These are phyloP conservation scores for Lophura swinhoii DNA, from an alignment of 2,797 vertebrate species.

Conservation along the genomic window DNA sequence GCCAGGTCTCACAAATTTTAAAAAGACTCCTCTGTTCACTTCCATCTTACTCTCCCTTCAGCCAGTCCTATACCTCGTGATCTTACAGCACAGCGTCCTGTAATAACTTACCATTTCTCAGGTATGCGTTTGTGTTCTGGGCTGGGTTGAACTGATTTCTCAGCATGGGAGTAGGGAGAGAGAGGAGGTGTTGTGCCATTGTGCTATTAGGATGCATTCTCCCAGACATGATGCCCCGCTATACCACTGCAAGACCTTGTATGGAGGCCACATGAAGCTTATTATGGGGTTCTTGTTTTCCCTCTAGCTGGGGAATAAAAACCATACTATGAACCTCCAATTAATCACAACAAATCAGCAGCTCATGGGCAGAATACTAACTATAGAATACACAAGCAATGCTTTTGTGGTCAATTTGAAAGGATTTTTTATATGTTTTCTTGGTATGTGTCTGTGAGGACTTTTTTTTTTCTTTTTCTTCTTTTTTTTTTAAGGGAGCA, in stretches of 20 bases:
- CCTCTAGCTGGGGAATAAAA: constrained; percentile 19
- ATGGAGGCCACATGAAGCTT: not conserved
- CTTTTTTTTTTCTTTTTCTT: not conserved
- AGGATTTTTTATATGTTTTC: not conserved
- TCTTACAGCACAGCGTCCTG: not conserved
- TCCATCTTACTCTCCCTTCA: not conserved
- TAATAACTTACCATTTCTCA: not conserved
- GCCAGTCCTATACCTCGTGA: fast-evolving
- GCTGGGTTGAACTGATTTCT: not conserved
- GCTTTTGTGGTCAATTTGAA: constrained; percentile 60
- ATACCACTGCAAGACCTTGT: fast-evolving
- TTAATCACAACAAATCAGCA: constrained; percentile 60
- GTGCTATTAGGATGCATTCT: fast-evolving
- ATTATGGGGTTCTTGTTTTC: not conserved
- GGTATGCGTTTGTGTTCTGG: not conserved
- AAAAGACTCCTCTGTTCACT: not conserved
- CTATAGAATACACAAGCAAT: constrained; percentile 31
- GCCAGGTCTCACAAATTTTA: not conserved
- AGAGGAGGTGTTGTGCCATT: fast-evolving
- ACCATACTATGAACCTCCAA: constrained; percentile 27
- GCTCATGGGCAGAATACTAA: constrained; percentile 52
- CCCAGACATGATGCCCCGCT: not conserved
- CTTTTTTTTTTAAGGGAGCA: not conserved
- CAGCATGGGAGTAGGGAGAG: fast-evolving
- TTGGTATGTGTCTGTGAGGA: not conserved